Evolutionary conservation across 1,140 invertebrate species (phyloP), one percentile per base, ranked within the genome.

Genomic region (Tribolium castaneum): DNA sequence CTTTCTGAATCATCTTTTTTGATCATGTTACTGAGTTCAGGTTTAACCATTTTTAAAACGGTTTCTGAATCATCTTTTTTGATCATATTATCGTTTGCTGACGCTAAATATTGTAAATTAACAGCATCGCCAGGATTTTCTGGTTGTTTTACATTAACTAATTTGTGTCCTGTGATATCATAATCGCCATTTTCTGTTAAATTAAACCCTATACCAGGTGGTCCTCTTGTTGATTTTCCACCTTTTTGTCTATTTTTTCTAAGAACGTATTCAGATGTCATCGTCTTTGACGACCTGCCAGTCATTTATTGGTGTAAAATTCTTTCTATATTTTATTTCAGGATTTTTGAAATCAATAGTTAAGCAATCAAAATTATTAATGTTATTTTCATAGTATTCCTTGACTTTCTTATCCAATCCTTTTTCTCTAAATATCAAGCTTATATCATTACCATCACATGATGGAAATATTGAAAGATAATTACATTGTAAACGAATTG

Each of bases 391-490:
- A 56, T 56, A 71, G 19, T 73, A 76, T 76, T 76, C 12, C 35
- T 54, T 76, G 59, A 76, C 0, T 66, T 76, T 76, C 74, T 76
- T 76, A 76, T 76, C 52, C 13, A 76, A 66, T 22, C 74, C 35
- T 54, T 76, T 76, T 76, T 76, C 52, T 76, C 54, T 76, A 76
- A 76, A 76, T 76, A 75, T 75, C 56, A 75, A 75, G 34, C 51
- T 76, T 76, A 66, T 76, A 76, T 76, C 54, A 76, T 76, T 76
- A 76, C 74, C 74, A 76, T 76, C 74, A 76, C 74, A 76, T 7
- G 74, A 76, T 14, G 54, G 34, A 66, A 76, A 76, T 45, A 76
- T 76, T 76, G 56, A 76, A 76, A 76, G 74, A 76, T 76, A 76
- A 76, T 76, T 66, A 76, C 54, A 76, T 51, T 76, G 54, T 76